Percentiles rank a stretch among this genome's conserved stretches.
Conservation (phyloP, 2,888 invertebrate genomes). For the Oscheius sp. region DNA sequence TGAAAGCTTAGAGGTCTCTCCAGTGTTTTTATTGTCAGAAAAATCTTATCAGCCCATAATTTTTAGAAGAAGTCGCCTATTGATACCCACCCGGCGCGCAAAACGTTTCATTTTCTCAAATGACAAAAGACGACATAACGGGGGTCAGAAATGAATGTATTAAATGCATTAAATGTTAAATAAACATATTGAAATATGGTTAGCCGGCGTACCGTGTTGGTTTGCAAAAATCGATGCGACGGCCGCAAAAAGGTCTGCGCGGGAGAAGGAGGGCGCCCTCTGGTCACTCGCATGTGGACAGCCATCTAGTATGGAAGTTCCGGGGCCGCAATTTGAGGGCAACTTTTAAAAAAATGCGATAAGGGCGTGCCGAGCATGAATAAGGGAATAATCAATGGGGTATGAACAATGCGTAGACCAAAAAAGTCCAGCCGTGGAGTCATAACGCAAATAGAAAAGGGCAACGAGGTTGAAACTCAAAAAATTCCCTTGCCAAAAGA, state of each 20-base stretch:
- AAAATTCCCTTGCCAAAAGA: too few relatives aligned
- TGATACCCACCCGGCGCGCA: not conserved
- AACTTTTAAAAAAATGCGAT: too few relatives aligned
- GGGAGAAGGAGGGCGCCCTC: not conserved
- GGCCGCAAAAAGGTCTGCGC: conserved; percentile 34
- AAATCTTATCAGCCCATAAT: conserved; percentile 8
- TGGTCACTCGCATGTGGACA: conserved; percentile 21
- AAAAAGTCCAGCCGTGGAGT: too few relatives aligned
- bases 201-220: conserved; percentile 34
- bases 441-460: too few relatives aligned
- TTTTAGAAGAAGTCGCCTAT: not conserved
- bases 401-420: conserved; percentile 10
- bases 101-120: not conserved
- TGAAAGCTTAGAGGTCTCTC: not conserved
- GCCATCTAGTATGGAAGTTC: not conserved
- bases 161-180: not conserved
- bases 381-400: conserved; percentile 6
- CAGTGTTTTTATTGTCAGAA: not conserved
- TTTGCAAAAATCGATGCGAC: conserved; percentile 33
- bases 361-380: not conserved
- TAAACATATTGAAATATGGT: conserved; percentile 18
- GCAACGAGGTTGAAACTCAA: too few relatives aligned
- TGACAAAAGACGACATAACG: not conserved
- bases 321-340: too few relatives aligned
- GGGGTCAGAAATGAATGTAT: not conserved